Evolutionary conservation across 2,888 invertebrate genomes (phyloP).

Genomic region (Orthonevra nobilis): DNA sequence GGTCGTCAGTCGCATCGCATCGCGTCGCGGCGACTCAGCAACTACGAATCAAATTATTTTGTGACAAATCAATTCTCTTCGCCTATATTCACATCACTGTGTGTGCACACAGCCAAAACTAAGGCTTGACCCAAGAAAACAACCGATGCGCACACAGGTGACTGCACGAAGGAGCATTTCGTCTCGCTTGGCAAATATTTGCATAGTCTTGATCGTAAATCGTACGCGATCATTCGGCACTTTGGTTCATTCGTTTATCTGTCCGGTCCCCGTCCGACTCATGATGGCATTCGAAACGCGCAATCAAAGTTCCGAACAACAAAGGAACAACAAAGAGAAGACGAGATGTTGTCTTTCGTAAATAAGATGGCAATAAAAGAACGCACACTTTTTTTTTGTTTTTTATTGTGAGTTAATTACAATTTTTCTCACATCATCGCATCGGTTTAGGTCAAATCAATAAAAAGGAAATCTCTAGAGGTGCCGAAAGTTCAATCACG

Average conservation of each 20-base stretch:
- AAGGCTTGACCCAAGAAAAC: conserved; percentile 12
- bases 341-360: conserved; percentile 41
- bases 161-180: conserved; percentile 66
- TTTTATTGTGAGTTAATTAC: conserved; percentile 60
- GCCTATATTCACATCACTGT: conserved; percentile 62
- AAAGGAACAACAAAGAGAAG: conserved; percentile 28
- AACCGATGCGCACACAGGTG: conserved; percentile 51
- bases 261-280: too few species aligned
- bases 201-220: conserved; percentile 68
- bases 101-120: conserved; percentile 25
- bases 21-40: conserved; percentile 29
- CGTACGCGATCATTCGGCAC: conserved; percentile 66
- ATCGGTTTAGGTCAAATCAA: conserved; percentile 63
- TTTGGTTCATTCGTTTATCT: conserved; percentile 62
- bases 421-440: conserved; percentile 61
- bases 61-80: conserved; percentile 70
- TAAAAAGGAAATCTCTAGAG: conserved; percentile 40
- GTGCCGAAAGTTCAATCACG: conserved; percentile 35
- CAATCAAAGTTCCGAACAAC: conserved; percentile 62
- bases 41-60: conserved; percentile 69
- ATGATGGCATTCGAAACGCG: conserved; percentile 67
- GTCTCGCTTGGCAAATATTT: conserved; percentile 68
- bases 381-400: conserved; percentile 12
- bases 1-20: neutral
- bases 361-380: conserved; percentile 39